These are phyloP conservation scores for Embidobia sp. DNA, from an alignment of 2,888 invertebrate genomes.

Conservation along the genomic window DNA sequence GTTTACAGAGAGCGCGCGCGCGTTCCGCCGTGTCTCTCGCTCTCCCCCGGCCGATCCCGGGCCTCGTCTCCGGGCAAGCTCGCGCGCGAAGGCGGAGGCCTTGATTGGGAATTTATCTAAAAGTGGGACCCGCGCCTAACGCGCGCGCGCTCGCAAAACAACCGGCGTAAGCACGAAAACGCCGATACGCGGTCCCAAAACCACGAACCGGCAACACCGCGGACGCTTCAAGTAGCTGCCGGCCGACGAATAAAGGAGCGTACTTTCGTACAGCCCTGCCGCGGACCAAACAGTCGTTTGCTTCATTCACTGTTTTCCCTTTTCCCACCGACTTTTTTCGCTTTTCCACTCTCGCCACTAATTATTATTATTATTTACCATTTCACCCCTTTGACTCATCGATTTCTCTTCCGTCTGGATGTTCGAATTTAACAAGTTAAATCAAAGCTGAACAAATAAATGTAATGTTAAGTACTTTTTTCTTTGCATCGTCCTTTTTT, in stretches of 20 bases:
- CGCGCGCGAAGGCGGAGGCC: slow-evolving; percentile 63
- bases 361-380: too few relatives aligned
- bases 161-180: slow-evolving; percentile 61
- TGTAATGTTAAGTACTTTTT: too few relatives aligned
- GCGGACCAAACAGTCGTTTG: too few relatives aligned
- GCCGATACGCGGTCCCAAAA: slow-evolving; percentile 43
- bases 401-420: too few relatives aligned
- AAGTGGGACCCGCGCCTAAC: slow-evolving; percentile 65
- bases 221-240: slow-evolving; percentile 69
- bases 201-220: slow-evolving; percentile 75
- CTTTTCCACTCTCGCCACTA: too few relatives aligned
- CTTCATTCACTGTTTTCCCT: too few relatives aligned
- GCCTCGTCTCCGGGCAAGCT: slow-evolving; percentile 16
- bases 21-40: slow-evolving; percentile 22
- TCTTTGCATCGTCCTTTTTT: too few relatives aligned
- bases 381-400: too few relatives aligned
- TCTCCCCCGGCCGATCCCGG: too few relatives aligned
- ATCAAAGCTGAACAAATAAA: too few relatives aligned
- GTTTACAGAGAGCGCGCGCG: slow-evolving; percentile 63
- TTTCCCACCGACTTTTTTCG: too few relatives aligned
- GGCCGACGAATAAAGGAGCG: slow-evolving; percentile 51
- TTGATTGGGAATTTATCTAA: slow-evolving; percentile 74
- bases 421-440: too few relatives aligned
- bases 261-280: slow-evolving; percentile 20
- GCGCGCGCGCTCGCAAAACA: slow-evolving; percentile 52